A percentile compares a stretch with the other conserved stretches of the same genome.
phyloP scores from a whole-genome alignment of 2,888 invertebrate species.

The Acanthoscelides obtectus region DNA sequence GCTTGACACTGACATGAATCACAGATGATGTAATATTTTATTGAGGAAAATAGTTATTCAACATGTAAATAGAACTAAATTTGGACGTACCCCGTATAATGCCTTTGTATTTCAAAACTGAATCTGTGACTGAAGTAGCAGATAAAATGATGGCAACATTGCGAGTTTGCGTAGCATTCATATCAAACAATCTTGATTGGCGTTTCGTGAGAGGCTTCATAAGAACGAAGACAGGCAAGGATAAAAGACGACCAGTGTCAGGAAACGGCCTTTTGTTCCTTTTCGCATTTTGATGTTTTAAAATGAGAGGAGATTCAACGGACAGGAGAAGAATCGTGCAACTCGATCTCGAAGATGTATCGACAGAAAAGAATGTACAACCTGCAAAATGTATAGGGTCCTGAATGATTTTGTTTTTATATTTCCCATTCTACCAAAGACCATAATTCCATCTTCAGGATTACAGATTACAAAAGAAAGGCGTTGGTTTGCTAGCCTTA shows the following conservation, averaged over 20 bases:
- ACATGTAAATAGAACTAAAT: too few species aligned
- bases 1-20: too few species aligned
- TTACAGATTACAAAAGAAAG: too few species aligned
- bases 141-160: not conserved
- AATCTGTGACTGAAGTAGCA: too few species aligned
- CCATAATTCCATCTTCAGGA: too few species aligned
- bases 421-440: too few species aligned
- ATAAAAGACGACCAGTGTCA: not conserved
- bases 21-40: too few species aligned
- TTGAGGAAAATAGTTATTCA: too few species aligned
- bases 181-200: not conserved
- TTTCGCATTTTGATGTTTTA: not conserved
- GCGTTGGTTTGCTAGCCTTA: too few species aligned
- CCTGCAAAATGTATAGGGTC: not conserved
- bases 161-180: not conserved
- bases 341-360: not conserved
- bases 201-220: not conserved
- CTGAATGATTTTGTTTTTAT: not conserved
- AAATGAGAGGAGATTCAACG: not conserved
- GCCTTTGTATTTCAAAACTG: too few species aligned
- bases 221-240: not conserved
- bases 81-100: too few species aligned
- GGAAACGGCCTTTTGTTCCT: not conserved
- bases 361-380: not conserved
- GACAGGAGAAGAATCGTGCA: not conserved